Base-by-base conservation (phyloP, 2,888 invertebrate species). In the Brachypalpus laphriformis region DNA sequence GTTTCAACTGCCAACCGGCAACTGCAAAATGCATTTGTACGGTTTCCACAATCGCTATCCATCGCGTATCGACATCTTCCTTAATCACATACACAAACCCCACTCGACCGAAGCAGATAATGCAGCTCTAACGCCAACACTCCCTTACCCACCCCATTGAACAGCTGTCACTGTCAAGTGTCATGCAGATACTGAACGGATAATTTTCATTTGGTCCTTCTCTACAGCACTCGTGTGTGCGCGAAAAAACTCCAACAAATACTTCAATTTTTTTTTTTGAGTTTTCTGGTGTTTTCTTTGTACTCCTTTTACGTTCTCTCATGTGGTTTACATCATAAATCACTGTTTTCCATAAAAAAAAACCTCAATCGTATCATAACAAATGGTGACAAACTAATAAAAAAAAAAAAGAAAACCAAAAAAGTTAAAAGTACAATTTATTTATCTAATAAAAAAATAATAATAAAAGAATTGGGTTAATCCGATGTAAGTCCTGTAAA, bases 401-500 rank as follows among this genome's bases (percentile, higher is more conserved):
- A n/a, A 14, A 20, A 45, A 49, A 47, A 31, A 25, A 28, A 25
- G 51, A 57, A 56, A 34, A 14, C 40, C 57, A 31, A 72, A 66
- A 61, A 61, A 75, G 65, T 66, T 70, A 51, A 78, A 77, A 82
- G 72, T 25, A 63, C 42, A 25, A 45, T 45, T 54, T 63, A 54
- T 75, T 54, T 47, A 54, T 72, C 66, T 25, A 45, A 14, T 42
- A 37, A 56, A 63, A 68, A n/a, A n/a, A n/a, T n/a, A n/a, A n/a
- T n/a, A n/a, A n/a, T n/a, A n/a, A n/a, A 68, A 45, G 25, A 65
- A 76, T 81, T 76, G 75, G 66, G 71, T 82, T 75, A 76, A 71
- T 37, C 65, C 85, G 85, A 85, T 81, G 85, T 85, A 85, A 85
- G 85, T 85, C 75, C 75, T 80, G 71, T 59, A 40, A 14, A 51